Evolutionary conservation across 2,113 vertebrate genomes (phyloP).

Genomic region (Spilogale gracilis): DNA sequence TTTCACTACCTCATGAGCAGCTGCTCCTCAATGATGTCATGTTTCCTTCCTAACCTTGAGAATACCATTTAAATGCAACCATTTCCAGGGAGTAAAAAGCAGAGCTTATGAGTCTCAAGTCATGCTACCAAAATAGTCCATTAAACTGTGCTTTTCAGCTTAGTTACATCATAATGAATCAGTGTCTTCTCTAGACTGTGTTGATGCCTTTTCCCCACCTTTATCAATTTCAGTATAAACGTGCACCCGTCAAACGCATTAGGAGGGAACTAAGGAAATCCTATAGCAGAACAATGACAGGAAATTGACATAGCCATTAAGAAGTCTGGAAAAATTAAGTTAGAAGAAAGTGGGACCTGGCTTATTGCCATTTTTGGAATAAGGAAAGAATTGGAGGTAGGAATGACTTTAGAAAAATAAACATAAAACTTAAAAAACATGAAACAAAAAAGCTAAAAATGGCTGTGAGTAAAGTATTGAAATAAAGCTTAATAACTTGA

Average conservation of each 20-base stretch:
- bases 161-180: constrained; percentile 72
- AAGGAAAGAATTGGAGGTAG: constrained; percentile 66
- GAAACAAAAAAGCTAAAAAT: constrained; percentile 31
- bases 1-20: constrained; percentile 75
- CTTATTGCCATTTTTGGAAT: constrained; percentile 75
- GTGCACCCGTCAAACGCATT: constrained; percentile 77
- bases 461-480: neutral
- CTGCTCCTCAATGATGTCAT: constrained; percentile 83
- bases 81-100: constrained; percentile 69
- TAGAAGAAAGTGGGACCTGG: constrained; percentile 82
- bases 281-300: constrained; percentile 89
- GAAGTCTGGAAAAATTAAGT: constrained; percentile 84
- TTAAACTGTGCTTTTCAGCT: constrained; percentile 72
- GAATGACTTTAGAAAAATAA: constrained; percentile 72
- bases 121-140: constrained; percentile 79
- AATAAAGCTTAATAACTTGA: constrained; percentile 19
- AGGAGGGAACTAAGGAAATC: constrained; percentile 88
- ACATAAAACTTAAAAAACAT: constrained; percentile 42
- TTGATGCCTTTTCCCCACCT: constrained; percentile 69
- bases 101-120: constrained; percentile 59
- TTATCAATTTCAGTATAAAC: constrained; percentile 73
- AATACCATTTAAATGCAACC: constrained; percentile 73
- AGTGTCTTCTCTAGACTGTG: neutral
- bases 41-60: constrained; percentile 88
- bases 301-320: constrained; percentile 87